Evolutionary conservation across 2,113 vertebrate genomes (phyloP).

Genomic region (Chloropsis cyanopogon): DNA sequence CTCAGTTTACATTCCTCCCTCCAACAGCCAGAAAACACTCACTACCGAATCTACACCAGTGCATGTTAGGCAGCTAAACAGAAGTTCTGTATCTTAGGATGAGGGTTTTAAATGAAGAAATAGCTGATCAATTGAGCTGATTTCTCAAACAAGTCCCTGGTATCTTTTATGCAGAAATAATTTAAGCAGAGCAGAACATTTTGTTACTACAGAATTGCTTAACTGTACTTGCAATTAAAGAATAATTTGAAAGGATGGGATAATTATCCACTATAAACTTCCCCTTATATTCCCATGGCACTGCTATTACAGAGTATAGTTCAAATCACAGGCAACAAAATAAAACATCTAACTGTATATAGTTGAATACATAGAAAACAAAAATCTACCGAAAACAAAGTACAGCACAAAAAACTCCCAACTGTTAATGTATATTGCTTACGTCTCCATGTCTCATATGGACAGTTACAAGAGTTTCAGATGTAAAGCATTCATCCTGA

Average conservation of each 20-base stretch:
- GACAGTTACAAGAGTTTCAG: background rate
- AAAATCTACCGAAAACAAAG: background rate
- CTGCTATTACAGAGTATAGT: background rate
- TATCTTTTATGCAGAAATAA: background rate
- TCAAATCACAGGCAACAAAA: background rate
- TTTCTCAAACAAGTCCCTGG: background rate
- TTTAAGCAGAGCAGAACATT: background rate
- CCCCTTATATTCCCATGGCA: background rate
- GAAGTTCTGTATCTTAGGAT: background rate
- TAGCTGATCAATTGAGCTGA: background rate
- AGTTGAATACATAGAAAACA: background rate
- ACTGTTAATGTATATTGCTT: background rate
- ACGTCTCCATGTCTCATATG: background rate
- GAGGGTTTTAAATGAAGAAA: background rate
- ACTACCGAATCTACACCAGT: background rate
- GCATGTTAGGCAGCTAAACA: background rate
- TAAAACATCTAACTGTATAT: background rate
- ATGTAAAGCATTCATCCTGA: background rate
- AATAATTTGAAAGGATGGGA: background rate
- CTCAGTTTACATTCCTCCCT: background rate
- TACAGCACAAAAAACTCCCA: background rate
- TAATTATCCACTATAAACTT: background rate
- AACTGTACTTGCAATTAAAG: background rate
- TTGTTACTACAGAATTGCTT: background rate
- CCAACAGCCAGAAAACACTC: background rate